Percentiles rank a stretch among this genome's conserved stretches.
Evolutionary conservation across 2,113 vertebrate genomes (phyloP).

Genomic region (Suricata suricatta): DNA sequence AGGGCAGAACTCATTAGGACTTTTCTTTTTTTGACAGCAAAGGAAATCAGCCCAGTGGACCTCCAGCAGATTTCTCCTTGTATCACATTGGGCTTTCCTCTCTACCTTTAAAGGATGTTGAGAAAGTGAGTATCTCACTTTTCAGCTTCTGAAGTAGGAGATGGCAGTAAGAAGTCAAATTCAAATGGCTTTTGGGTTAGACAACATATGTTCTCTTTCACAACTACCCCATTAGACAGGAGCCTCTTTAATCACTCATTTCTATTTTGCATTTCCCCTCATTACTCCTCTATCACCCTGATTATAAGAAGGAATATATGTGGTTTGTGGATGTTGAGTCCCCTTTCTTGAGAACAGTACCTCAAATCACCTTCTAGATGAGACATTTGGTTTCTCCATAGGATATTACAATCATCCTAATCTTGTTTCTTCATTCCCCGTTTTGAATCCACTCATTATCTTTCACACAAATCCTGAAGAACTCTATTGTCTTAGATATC

Average conservation of each 20-base stretch:
- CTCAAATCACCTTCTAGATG: background rate
- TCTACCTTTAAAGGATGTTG: background rate
- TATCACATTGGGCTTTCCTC: background rate
- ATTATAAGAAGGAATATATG: background rate
- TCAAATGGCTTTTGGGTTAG: background rate
- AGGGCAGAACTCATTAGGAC: background rate
- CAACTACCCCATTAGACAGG: background rate
- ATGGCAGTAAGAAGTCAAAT: background rate
- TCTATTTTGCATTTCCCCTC: background rate
- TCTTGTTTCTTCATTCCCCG: background rate
- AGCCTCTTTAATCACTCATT: background rate
- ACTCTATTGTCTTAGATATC: background rate
- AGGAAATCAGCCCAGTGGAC: background rate
- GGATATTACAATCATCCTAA: background rate
- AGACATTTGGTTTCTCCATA: background rate
- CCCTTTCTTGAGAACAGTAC: background rate
- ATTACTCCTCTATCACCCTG: background rate
- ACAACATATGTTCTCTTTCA: background rate
- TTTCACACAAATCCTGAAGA: background rate
- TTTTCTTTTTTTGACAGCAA: background rate
- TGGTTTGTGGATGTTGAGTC: background rate
- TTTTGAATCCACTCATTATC: background rate
- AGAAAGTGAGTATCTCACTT: background rate
- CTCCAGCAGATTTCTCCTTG: background rate
- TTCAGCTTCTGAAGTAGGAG: background rate